Evolutionary conservation across 2,888 invertebrate species (phyloP).

Genomic region (Temnothorax unifasciatus): DNA sequence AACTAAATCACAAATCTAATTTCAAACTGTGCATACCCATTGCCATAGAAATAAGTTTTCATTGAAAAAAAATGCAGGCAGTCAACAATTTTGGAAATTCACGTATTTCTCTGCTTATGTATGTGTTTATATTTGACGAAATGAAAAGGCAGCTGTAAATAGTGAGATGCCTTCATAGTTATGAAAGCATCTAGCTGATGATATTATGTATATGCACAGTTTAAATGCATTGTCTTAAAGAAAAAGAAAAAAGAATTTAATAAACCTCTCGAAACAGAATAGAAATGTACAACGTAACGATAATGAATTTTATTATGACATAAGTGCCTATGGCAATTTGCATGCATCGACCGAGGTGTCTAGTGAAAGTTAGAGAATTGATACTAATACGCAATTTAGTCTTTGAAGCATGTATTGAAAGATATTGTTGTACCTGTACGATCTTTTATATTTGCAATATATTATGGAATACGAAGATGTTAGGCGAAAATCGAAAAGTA

Average conservation of each 20-base stretch:
- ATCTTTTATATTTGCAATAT: slow-evolving; percentile 60
- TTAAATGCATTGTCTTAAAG: slow-evolving; percentile 16
- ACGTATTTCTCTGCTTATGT: slow-evolving; percentile 12
- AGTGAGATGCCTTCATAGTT: slow-evolving; percentile 6
- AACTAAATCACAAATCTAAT: slow-evolving; percentile 19
- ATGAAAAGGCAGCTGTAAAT: not conserved
- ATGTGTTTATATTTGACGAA: slow-evolving; percentile 25
- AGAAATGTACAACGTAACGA: slow-evolving; percentile 66
- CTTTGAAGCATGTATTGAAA: slow-evolving; percentile 57
- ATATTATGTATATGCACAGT: slow-evolving; percentile 36
- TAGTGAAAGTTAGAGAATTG: slow-evolving; percentile 56
- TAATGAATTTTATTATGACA: slow-evolving; percentile 69
- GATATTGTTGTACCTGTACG: slow-evolving; percentile 56
- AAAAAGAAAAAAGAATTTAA: slow-evolving; percentile 12
- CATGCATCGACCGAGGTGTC: slow-evolving; percentile 67
- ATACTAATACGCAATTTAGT: slow-evolving; percentile 65
- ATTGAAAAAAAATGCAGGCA: slow-evolving; percentile 5
- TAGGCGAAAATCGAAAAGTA: slow-evolving; percentile 43
- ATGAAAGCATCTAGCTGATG: slow-evolving; percentile 23
- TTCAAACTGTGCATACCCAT: slow-evolving; percentile 43
- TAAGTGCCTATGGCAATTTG: slow-evolving; percentile 75
- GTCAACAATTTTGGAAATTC: slow-evolving; percentile 2
- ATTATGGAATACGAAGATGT: slow-evolving; percentile 53
- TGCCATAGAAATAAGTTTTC: slow-evolving; percentile 38
- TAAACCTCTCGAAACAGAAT: slow-evolving; percentile 14